phyloP scores from a whole-genome alignment of 1,140 invertebrate species.

The Seison nebaliae region DNA sequence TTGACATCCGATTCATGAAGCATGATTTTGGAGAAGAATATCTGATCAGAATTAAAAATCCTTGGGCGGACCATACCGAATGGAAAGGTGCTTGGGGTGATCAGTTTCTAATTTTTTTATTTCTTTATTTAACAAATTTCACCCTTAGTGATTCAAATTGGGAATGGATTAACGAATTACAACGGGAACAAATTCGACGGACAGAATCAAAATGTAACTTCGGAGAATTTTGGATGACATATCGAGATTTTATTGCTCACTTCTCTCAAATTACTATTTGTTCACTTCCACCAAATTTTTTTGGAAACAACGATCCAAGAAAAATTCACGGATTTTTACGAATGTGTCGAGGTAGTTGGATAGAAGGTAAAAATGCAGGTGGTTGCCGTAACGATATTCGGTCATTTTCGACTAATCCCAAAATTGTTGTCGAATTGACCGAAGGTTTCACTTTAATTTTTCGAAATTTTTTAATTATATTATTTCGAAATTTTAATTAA shows the following conservation, averaged over 20 bases:
- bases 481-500: too few relatives aligned
- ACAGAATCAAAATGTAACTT: neutral
- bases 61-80: slow-evolving; percentile 34
- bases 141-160: neutral
- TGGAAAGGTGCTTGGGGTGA: slow-evolving; percentile 36
- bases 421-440: neutral
- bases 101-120: slow-evolving; percentile 32
- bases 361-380: slow-evolving; percentile 6
- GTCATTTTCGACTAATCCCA: slow-evolving; percentile 5
- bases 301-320: too few relatives aligned
- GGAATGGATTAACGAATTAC: neutral
- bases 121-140: neutral
- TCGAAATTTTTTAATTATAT: too few relatives aligned
- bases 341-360: slow-evolving; percentile 1
- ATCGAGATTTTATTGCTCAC: neutral
- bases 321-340: too few relatives aligned
- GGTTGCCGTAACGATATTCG: slow-evolving; percentile 1
- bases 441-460: too few relatives aligned
- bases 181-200: neutral
- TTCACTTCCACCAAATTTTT: too few relatives aligned
- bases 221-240: neutral
- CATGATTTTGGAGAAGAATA: too few relatives aligned
- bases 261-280: too few relatives aligned
- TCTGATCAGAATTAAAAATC: slow-evolving; percentile 29
- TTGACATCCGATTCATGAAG: too few relatives aligned